These are phyloP conservation scores for Corythoichthys haematopterus DNA, from an alignment of 2,113 vertebrate genomes.

Conservation along the genomic window DNA sequence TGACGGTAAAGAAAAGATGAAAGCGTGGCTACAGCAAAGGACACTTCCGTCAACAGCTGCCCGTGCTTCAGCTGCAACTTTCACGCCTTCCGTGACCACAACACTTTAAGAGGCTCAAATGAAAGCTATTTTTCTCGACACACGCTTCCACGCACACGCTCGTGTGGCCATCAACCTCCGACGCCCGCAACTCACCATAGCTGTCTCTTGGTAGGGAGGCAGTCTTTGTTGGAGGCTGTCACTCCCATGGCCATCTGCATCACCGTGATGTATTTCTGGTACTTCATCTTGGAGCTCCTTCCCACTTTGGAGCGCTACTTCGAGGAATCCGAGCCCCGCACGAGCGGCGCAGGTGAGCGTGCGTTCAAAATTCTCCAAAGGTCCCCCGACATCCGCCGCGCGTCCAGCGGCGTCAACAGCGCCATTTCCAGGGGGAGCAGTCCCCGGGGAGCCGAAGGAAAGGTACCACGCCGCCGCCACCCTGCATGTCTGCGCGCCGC, in stretches of 20 bases:
- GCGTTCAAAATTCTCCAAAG: conserved; percentile 69
- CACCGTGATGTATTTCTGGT: conserved; percentile 98
- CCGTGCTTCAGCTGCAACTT: conserved; percentile 28
- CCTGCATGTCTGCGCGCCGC: conserved; percentile 62
- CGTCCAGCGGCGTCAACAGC: conserved; percentile 61
- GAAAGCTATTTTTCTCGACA: conserved; percentile 12
- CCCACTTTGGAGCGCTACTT: conserved; percentile 53
- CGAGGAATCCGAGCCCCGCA: conserved; percentile 67
- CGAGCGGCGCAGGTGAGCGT: conserved; percentile 83
- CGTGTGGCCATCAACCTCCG: not conserved
- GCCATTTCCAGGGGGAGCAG: conserved; percentile 64
- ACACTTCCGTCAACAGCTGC: conserved; percentile 55
- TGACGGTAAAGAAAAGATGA: conserved; percentile 6
- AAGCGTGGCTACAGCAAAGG: conserved; percentile 9
- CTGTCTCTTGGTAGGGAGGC: conserved; percentile 88
- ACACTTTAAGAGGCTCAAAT: conserved; percentile 18
- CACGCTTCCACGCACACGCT: not conserved
- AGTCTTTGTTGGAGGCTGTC: conserved; percentile 95
- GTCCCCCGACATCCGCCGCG: conserved; percentile 72
- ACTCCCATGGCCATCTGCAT: conserved; percentile 99
- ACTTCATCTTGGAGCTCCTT: conserved; percentile 81
- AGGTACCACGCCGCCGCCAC: conserved; percentile 57
- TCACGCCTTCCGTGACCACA: conserved; percentile 19
- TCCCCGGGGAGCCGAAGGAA: conserved; percentile 60
- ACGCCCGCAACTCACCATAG: conserved; percentile 83